Base-by-base conservation (phyloP, 1,140 invertebrate species). In the Stenopsyche tienmushanensis region DNA sequence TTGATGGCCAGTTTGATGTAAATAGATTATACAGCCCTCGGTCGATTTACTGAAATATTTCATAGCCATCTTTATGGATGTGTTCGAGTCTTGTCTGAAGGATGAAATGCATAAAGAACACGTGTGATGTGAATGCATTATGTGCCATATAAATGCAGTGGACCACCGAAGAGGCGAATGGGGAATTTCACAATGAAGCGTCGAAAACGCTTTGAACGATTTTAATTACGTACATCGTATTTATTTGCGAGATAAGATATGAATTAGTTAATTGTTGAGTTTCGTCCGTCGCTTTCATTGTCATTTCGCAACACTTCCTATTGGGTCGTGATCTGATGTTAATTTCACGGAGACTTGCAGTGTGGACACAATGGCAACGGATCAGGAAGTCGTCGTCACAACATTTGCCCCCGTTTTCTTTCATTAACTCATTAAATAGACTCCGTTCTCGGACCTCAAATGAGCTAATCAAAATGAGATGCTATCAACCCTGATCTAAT, bases 301-400 rank as follows among this genome's bases (percentile, higher is more conserved):
- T 20, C 44, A 18, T 15, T 47, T 18, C 44, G 3, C 5, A 5
- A 47, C 44, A 18, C 44, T 47, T 8, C 44, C 44, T 47, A 15
- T 47, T 47, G 44, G 3, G 17, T 47, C 17, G 7, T 5, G 44
- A 5, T 5, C 18, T 8, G 18, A 47, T 8, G 44, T 60, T 60
- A 60, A 60, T 60, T 60, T 60, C 57, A 60, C 42, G 57, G 20
- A 25, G 25, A 41, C 53, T 57, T 57, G 34, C 25, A 7, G 42
- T 20, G 57, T 5, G 1, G 57, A 60, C 41, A 60, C 17, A 57
- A 57, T 57, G 54, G 54, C 54, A 29, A 39, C 54, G 13, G 29
- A 34, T 34, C 29, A 13, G 29, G 29, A 34, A 34, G 29, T 34
- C 29, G 29, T 34, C 29, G 29, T 13, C 29, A 34, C 13, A 34